Evolutionary conservation across 2,797 vertebrate species (phyloP), one percentile per base, ranked within the genome.

Genomic region (Momotus momota): DNA sequence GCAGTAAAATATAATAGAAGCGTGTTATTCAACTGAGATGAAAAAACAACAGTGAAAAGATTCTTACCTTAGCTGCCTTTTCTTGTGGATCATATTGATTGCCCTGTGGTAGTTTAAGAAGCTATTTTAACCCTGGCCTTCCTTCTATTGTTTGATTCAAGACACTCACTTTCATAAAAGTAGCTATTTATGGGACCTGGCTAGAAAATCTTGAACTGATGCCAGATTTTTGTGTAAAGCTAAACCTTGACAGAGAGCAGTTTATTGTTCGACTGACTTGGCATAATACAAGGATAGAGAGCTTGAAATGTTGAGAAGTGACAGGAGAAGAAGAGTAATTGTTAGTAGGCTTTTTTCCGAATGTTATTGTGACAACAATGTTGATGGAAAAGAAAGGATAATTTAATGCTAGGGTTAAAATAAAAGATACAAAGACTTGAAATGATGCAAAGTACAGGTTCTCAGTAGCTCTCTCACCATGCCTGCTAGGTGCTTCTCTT

Each of bases 91-190:
- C 33, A 9, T 19, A 26, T 33, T 61, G 52, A 33, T 92, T 61
- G 51, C 75, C 69, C 31, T 51, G 46, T 27, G 40, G 21, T 81
- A 49, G 48, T 66, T 86, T 48, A 15, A 93, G 64, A 14, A 96
- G 92, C 89, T 96, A 65, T 95, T 95, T 96, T 92, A 88, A 72
- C 73, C 46, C 60, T 93, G 94, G 97, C 95, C 94, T 97, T 97
- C 95, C 96, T 96, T 57, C 92, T 81, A 95, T 97, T 97, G 97
- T 97, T 96, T 82, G 51, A 66, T 38, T 90, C 83, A 90, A 97
- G 96, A 95, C 88, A 27, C 94, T 96, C 95, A 93, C 94, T 97
- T 97, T 96, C 93, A 88, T 74, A 22, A 57, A 90, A 73, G 25
- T 46, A 72, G 78, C 97, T 97, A 96, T 97, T 97, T 97, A 84